Base-by-base conservation (phyloP, 2,113 vertebrate genomes). In the Gnathonemus echidnorhynchus region DNA sequence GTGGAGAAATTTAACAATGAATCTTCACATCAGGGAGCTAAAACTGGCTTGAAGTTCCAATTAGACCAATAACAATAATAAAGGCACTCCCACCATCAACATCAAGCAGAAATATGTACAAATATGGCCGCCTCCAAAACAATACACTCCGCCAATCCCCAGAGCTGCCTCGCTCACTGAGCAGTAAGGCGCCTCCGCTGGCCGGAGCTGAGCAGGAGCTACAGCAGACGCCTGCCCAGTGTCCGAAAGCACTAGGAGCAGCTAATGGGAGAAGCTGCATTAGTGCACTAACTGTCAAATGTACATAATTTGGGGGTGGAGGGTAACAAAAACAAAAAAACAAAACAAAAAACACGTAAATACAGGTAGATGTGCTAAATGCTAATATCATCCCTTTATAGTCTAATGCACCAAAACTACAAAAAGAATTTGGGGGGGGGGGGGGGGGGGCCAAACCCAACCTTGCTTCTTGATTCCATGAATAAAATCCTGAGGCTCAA, bases 321-420 rank as follows among this genome's bases (percentile, higher is more conserved):
- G 62, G 53, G 53, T 7, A 21, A 56, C 17, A 5, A 19, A 53
- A 62, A 58, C 0, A n/a, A n/a, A 58, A n/a, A 8, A 58, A 24
- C 1, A 92, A 35, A 11, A 31, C 1, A 92, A 35, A 11, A 31
- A 83, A 31, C 90, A 87, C 35, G 66, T 52, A 35, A 24, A 86
- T 31, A 45, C 39, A 46, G 21, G 42, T 35, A 66, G 5, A 84
- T 49, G 52, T 52, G n/a, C 89, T 92, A 91, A 92, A 49, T 91
- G 91, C 48, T 31, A 58, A 27, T 91, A 83, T 1, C 45, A 88
- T 95, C 94, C 95, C 95, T 95, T 95, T 92, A 89, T 92, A 92
- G 91, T 27, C 42, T 91, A 95, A 94, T 94, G 93, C 93, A 90
- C 90, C 85, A 91, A 46, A 86, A 27, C 27, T 24, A 58, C 52